phyloP scores from a whole-genome alignment of 92 coral and sea anemone species.

The Siderastrea siderea region DNA sequence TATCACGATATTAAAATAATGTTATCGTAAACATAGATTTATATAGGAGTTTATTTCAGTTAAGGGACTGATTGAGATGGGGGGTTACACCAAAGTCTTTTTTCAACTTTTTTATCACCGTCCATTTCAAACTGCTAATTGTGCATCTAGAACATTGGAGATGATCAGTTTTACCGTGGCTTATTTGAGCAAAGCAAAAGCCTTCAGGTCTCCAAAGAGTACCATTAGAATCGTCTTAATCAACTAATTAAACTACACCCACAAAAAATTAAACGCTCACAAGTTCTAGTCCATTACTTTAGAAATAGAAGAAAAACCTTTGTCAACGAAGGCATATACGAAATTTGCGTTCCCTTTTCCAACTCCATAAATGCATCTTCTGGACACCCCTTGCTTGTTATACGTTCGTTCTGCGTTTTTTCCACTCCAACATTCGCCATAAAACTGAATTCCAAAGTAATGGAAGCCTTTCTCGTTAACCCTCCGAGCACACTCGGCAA shows the following conservation, averaged over 20 bases:
- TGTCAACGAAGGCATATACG: constrained; percentile 61
- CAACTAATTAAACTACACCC: background rate
- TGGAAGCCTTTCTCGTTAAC: constrained; percentile 60
- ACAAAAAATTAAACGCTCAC: background rate
- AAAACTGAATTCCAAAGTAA: constrained; percentile 81
- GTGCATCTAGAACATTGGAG: too few species aligned
- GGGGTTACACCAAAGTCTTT: too few species aligned
- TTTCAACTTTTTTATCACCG: too few species aligned
- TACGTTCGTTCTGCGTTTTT: constrained; percentile 47
- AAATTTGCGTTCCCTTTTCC: constrained; percentile 65
- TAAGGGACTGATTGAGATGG: too few species aligned
- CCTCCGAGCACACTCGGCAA: constrained; percentile 70
- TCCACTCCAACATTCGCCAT: constrained; percentile 91
- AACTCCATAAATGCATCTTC: constrained; percentile 69
- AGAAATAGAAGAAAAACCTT: constrained; percentile 38
- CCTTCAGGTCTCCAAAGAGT: too few species aligned
- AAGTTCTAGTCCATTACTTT: too few species aligned
- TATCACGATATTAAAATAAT: too few species aligned
- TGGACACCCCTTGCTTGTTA: constrained; percentile 68
- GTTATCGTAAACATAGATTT: too few species aligned
- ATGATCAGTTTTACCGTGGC: too few species aligned
- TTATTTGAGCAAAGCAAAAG: too few species aligned
- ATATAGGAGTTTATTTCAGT: too few species aligned
- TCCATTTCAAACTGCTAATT: too few species aligned
- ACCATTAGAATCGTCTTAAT: background rate